Base-by-base conservation (phyloP, 2,797 vertebrate genomes). In the Enteromius treurensis region DNA sequence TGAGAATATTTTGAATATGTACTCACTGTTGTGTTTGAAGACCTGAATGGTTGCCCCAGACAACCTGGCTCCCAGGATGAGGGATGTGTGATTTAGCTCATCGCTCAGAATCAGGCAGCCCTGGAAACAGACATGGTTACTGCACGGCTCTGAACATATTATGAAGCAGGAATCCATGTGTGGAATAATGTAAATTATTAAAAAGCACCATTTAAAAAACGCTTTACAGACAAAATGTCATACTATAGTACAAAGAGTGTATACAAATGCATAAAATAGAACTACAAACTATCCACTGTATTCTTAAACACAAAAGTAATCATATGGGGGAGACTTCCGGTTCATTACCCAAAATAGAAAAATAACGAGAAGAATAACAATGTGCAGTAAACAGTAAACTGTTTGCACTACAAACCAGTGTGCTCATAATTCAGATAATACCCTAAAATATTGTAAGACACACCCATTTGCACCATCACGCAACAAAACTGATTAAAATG, bases 21-120 rank as follows among this genome's bases (percentile, higher is more conserved):
- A 97, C 97, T 98, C 90, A 99, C 97, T 96, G 91, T 98, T 98
- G 89, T 99, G 97, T 92, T 98, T 98, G 94, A 97, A 99, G 89
- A 96, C 94, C 89, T 96, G 92, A 89, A 99, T 95, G 85, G 96
- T 96, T 85, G 97, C 95, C 14, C 96, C 95, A 1, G 97, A 98
- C 55, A 99, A 95, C 89, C 97, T 94, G 4, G 97, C 95, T 82
- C 97, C 97, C 47, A 99, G 94, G 67, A 98, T 92, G 19, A 99
- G 92, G 80, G 97, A 99, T 65, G 95, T 92, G 85, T 99, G 97
- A 93, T 98, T 99, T 88, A 98, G 89, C 82, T 98, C 97, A 90
- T 99, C 97, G 81, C 97, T 99, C 91, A 99, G 92, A 90, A 99
- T 98, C 87, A 99, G 94, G 90, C 97, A 97, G 85, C 97, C 97